A percentile compares a stretch with the other conserved stretches of the same genome.
These are phyloP conservation scores for Mythimna impura DNA, from an alignment of 2,888 invertebrate species.

Conservation along the genomic window DNA sequence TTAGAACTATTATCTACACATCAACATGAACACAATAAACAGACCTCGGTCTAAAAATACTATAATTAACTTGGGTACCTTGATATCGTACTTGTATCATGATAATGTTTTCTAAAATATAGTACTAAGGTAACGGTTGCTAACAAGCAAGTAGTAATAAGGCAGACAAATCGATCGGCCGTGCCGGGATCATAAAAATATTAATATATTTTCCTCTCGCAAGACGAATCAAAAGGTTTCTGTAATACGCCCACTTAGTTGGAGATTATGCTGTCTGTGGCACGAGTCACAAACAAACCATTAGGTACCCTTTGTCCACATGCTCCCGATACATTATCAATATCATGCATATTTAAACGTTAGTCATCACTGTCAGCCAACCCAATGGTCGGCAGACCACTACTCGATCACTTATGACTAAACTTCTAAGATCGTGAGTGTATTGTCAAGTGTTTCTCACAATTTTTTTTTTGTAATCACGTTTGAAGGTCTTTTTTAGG, in stretches of 20 bases:
- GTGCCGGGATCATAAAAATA: constrained; percentile 6
- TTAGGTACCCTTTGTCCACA: constrained; percentile 32
- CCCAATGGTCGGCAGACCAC: constrained; percentile 11
- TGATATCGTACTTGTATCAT: constrained; percentile 1
- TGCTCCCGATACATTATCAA: constrained; percentile 45
- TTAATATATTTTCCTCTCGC: constrained; percentile 8
- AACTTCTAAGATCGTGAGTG: constrained; percentile 14
- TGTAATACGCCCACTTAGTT: constrained; percentile 44
- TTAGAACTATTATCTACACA: constrained; percentile 47
- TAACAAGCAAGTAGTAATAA: neutral
- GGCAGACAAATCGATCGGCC: constrained; percentile 10
- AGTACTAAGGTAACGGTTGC: constrained; percentile 15
- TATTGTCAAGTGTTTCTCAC: constrained; percentile 22
- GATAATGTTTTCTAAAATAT: constrained; percentile 1
- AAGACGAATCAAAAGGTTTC: constrained; percentile 26
- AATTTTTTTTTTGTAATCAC: constrained; percentile 6
- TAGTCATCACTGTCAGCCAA: constrained; percentile 24
- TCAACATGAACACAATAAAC: constrained; percentile 49
- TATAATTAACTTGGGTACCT: constrained; percentile 17
- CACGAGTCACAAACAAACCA: constrained; percentile 43
- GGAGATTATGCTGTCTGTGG: constrained; percentile 23
- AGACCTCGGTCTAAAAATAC: constrained; percentile 22
- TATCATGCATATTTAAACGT: constrained; percentile 39
- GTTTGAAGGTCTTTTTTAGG: neutral
- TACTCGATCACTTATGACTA: constrained; percentile 29